A percentile compares a stretch with the other conserved stretches of the same genome.
phyloP scores from a whole-genome alignment of 2,113 vertebrate genomes.

The Himantopus leucocephalus region DNA sequence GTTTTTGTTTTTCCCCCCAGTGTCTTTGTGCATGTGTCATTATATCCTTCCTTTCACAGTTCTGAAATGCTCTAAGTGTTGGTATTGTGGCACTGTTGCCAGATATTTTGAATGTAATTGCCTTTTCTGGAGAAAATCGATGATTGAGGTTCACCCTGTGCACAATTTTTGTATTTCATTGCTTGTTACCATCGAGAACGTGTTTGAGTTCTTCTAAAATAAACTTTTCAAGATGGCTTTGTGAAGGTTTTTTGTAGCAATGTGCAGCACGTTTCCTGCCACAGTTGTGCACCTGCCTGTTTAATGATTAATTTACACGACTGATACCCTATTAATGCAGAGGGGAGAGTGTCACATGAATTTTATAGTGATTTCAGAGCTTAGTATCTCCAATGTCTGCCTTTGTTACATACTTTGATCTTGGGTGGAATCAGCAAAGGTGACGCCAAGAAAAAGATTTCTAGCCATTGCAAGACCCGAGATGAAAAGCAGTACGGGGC shows the following conservation, averaged over 20 bases:
- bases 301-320: neutral
- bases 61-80: neutral
- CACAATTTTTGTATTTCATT: neutral
- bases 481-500: neutral
- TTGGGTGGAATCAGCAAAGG: neutral
- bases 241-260: neutral
- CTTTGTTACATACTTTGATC: neutral
- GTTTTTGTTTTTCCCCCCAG: fast-evolving
- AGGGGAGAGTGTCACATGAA: neutral
- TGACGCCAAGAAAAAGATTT: neutral
- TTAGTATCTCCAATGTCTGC: neutral
- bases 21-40: neutral
- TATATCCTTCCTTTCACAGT: neutral
- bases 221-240: neutral
- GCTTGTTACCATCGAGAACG: fast-evolving
- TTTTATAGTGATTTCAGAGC: neutral
- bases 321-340: neutral
- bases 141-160: neutral
- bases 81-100: neutral
- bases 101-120: neutral
- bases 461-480: neutral
- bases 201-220: neutral
- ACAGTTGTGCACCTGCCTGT: neutral
- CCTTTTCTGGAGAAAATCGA: neutral
- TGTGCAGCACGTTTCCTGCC: neutral